phyloP scores from a whole-genome alignment of 2,888 invertebrate species.

The Melipona bicolor region DNA sequence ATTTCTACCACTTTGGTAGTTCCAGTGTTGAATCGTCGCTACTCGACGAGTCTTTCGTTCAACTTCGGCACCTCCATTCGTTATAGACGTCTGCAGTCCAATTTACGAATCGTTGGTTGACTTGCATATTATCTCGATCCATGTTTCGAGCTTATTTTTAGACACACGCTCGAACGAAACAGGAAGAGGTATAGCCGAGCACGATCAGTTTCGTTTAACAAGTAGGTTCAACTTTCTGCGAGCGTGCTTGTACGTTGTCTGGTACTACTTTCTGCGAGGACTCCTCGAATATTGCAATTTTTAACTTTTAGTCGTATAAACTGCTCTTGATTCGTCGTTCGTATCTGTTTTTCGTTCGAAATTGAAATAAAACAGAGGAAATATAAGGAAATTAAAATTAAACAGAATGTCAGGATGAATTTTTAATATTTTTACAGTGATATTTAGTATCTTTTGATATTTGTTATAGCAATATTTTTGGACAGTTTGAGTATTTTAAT shows the following conservation, averaged over 20 bases:
- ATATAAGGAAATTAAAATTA: background rate
- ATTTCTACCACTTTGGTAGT: too few species aligned
- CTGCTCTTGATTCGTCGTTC: background rate
- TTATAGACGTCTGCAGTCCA: constrained; percentile 21
- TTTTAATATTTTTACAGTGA: background rate
- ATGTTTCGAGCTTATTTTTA: background rate
- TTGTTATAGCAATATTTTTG: background rate
- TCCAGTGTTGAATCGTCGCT: background rate
- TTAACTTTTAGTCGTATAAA: background rate
- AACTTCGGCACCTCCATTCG: constrained; percentile 2
- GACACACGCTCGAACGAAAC: background rate
- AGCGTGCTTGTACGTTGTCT: background rate
- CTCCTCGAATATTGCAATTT: background rate
- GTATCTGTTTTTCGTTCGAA: too few species aligned
- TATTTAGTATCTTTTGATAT: background rate
- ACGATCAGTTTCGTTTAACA: background rate
- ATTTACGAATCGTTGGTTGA: constrained; percentile 8
- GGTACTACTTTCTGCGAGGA: background rate
- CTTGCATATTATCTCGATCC: background rate
- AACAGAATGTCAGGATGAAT: background rate
- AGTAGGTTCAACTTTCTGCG: background rate
- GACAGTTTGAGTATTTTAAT: background rate
- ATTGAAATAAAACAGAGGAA: too few species aligned
- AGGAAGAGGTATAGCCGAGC: background rate
- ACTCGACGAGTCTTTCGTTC: background rate